Evolutionary conservation across 2,797 vertebrate species (phyloP).

Genomic region (Crocidura indochinensis): DNA sequence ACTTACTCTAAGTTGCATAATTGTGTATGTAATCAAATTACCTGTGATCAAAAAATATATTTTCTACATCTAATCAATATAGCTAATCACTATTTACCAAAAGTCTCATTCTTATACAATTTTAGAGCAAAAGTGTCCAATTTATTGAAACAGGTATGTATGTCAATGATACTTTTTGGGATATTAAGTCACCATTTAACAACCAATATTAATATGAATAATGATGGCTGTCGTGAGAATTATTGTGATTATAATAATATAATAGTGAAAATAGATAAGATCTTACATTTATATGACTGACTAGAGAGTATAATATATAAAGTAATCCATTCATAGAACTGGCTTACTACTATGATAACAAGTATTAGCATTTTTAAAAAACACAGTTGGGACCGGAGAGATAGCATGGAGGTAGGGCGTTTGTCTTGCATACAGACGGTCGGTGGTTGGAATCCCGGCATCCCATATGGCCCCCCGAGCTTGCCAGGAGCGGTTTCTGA

Average conservation of each 20-base stretch:
- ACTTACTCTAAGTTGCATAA: slow-evolving; percentile 47
- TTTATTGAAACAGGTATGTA: slow-evolving; percentile 64
- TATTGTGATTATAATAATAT: not conserved
- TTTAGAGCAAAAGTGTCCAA: slow-evolving; percentile 45
- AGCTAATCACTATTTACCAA: slow-evolving; percentile 50
- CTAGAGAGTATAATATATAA: slow-evolving; percentile 31
- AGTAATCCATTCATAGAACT: not conserved
- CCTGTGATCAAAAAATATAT: slow-evolving; percentile 51
- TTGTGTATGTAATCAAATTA: not conserved
- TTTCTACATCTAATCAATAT: slow-evolving; percentile 16
- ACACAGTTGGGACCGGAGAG: too few relatives aligned
- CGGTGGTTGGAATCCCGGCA: too few relatives aligned
- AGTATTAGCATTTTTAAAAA: too few relatives aligned
- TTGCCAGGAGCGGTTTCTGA: too few relatives aligned
- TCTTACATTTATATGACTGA: not conserved
- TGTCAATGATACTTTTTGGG: slow-evolving; percentile 23
- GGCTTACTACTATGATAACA: not conserved
- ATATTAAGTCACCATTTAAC: slow-evolving; percentile 64
- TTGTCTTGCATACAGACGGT: too few relatives aligned
- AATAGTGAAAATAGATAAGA: slow-evolving; percentile 16
- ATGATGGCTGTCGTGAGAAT: too few relatives aligned
- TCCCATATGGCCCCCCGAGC: too few relatives aligned
- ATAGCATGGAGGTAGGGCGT: too few relatives aligned
- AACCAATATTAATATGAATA: slow-evolving; percentile 49
- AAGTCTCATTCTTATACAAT: not conserved